A percentile compares a stretch with the other conserved stretches of the same genome.
Evolutionary conservation across 2,797 vertebrate species (phyloP).

Genomic region (Centropyge bicolor): DNA sequence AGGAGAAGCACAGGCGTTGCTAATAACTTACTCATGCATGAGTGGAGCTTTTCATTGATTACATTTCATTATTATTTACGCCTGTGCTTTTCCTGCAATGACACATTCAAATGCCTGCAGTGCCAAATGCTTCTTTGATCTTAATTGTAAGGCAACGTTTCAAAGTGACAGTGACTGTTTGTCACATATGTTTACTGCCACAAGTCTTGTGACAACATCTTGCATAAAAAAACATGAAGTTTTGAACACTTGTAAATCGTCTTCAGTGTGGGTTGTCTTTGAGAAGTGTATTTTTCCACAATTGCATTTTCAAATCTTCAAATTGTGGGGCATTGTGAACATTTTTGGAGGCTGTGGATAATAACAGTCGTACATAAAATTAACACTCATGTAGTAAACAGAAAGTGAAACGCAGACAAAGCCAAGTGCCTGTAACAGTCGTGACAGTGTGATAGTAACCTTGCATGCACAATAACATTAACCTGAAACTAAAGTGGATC

Average conservation of each 20-base stretch:
- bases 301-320: neutral
- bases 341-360: neutral
- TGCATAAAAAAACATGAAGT: too few species aligned
- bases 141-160: too few species aligned
- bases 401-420: neutral
- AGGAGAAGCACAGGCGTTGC: neutral
- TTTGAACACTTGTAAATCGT: neutral
- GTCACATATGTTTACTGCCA: neutral
- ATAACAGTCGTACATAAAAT: neutral
- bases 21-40: neutral
- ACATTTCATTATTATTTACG: neutral
- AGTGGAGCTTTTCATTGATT: neutral
- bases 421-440: neutral
- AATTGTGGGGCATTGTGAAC: too few species aligned
- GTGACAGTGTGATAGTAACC: neutral
- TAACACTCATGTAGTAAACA: neutral
- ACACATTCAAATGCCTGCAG: too few species aligned
- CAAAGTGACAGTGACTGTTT: neutral
- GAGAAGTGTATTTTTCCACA: neutral
- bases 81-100: neutral
- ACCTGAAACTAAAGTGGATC: too few species aligned
- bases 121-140: too few species aligned
- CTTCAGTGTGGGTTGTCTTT: neutral
- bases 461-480: neutral
- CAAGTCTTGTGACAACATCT: too few species aligned